Percentiles rank a stretch among this genome's conserved stretches.
phyloP scores from a whole-genome alignment of 2,888 invertebrate species.

The Zygaena filipendulae region DNA sequence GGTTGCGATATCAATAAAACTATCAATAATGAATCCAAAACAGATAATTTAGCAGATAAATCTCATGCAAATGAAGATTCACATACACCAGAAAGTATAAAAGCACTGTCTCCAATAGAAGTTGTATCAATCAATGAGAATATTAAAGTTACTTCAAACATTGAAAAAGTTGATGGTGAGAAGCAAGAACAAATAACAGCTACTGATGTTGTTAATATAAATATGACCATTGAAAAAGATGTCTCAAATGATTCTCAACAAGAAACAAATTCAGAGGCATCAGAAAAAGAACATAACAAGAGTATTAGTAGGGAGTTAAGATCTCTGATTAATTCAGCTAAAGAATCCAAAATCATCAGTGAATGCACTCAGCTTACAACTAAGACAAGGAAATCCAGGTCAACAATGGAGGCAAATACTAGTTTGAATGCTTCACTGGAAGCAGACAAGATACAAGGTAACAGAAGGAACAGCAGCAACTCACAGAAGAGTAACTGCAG shows the following conservation, averaged over 20 bases:
- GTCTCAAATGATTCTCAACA: constrained; percentile 36
- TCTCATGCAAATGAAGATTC: no score
- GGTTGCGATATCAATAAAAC: no score
- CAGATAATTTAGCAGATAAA: no score
- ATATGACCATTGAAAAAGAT: constrained; percentile 30
- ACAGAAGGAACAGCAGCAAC: constrained; percentile 38
- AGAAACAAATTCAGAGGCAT: constrained; percentile 29
- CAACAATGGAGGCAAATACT: constrained; percentile 51
- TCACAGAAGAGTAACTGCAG: constrained; percentile 46
- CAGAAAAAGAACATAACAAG: constrained; percentile 48
- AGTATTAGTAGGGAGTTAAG: constrained; percentile 69
- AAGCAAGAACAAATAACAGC: no score
- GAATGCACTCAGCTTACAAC: constrained; percentile 66
- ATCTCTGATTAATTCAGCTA: constrained; percentile 73
- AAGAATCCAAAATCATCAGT: constrained; percentile 74
- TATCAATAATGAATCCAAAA: no score
- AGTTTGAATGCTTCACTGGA: constrained; percentile 46
- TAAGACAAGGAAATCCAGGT: constrained; percentile 55
- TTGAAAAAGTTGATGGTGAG: constrained; percentile 9
- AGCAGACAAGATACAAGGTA: constrained; percentile 33
- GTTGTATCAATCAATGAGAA: no score
- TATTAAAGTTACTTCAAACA: neutral
- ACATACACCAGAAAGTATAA: no score
- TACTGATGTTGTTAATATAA: no score
- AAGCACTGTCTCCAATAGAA: no score